Base-by-base conservation (phyloP, 2,113 vertebrate genomes). In the Procavia capensis region DNA sequence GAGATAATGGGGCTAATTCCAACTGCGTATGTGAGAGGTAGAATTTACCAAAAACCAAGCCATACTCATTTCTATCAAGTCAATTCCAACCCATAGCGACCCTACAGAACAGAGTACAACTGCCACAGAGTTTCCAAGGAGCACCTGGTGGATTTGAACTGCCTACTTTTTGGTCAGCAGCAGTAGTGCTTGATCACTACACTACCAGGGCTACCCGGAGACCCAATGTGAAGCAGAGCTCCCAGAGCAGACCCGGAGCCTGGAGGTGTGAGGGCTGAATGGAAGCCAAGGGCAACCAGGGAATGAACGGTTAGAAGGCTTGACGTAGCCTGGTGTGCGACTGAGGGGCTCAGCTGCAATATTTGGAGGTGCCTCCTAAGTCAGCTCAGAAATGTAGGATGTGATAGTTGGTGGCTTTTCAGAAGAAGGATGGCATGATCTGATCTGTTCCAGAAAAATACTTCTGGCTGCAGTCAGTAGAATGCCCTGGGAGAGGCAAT, bases 271-370 rank as follows among this genome's bases (percentile, higher is more conserved):
- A 72, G 83, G 20, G 45, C 89, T 19, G 13, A 84, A 78, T 59
- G 27, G 2, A 59, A 43, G 74, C 0, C 9, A 4, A 19, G 59
- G 9, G n/a, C 8, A 1, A 14, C 24, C 7, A 3, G 45, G 13
- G 7, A 36, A 20, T 59, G 11, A 16, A 9, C 0, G 41, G 85
- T 2, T 4, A 59, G 20, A 6, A n/a, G 2, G 57, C 17, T 25
- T 36, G 54, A 17, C 41, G 17, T 1, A 1, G 79, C 3, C 54
- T 39, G 61, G 34, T 1, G 2, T 14, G 27, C 9, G 17, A n/a
- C n/a, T n/a, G n/a, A 41, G 17, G 39, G 9, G 70, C 68, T 43
- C 39, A 27, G 81, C 36, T 39, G n/a, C 9, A 6, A 9, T 70
- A 9, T 54, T 11, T 22, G 13, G 6, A 36, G 61, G 27, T 22